Evolutionary conservation across 2,113 vertebrate genomes (phyloP).

Genomic region (Paratilapia polleni): DNA sequence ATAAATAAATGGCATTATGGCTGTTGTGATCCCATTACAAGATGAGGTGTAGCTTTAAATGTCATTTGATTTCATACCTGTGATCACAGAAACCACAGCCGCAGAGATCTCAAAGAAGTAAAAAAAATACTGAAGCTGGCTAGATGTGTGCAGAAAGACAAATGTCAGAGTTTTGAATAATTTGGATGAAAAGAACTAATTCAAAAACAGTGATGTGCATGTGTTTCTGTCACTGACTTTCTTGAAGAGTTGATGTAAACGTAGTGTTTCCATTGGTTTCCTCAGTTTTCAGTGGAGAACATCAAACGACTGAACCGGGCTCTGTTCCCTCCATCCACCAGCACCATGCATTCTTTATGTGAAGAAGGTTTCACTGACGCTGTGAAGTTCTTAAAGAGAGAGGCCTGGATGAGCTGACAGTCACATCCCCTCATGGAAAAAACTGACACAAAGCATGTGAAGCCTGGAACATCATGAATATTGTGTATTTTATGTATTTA

Average conservation of each 20-base stretch:
- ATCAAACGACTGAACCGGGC: slow-evolving; percentile 83
- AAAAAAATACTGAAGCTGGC: too few relatives aligned
- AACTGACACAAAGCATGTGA: not conserved
- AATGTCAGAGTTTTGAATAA: too few relatives aligned
- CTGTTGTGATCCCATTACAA: not conserved
- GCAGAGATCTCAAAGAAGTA: too few relatives aligned
- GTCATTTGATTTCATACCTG: not conserved
- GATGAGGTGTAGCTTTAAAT: not conserved
- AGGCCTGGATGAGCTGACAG: slow-evolving; percentile 81
- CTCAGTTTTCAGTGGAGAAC: slow-evolving; percentile 87
- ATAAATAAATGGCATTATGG: not conserved
- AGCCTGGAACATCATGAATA: rapidly evolving
- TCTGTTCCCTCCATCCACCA: slow-evolving; percentile 84
- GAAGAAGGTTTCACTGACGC: slow-evolving; percentile 85
- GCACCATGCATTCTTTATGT: slow-evolving; percentile 77
- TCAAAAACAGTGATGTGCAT: too few relatives aligned
- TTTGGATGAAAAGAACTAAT: too few relatives aligned
- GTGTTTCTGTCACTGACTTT: not conserved
- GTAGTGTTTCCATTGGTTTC: not conserved
- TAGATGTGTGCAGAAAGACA: not conserved
- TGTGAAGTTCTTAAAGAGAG: slow-evolving; percentile 82
- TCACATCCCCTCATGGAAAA: not conserved
- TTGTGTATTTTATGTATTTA: not conserved
- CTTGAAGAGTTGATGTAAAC: not conserved
- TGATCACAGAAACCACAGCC: too few relatives aligned